Evolutionary conservation across 1,140 invertebrate genomes (phyloP), one percentile per base, ranked within the genome.

Genomic region (Schmidtea mediterranea): DNA sequence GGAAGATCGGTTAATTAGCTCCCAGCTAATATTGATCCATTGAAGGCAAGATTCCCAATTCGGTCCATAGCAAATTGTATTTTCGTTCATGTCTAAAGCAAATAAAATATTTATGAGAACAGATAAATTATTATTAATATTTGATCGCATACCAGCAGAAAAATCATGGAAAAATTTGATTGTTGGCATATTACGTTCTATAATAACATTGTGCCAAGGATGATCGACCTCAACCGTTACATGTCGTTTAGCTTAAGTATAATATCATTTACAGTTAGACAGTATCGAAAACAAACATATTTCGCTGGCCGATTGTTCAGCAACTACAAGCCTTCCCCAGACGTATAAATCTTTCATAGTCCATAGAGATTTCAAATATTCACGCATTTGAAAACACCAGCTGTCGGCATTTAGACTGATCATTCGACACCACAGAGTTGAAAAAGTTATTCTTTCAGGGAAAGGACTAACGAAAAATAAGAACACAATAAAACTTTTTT

Each of bases 241-340:
- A 19, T 13, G 22, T 21, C n/a, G 21, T 45, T 45, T 45, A 2
- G 13, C 15, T 39, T 39, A 15, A 39, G 6, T 39, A 15, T 6
- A 8, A 39, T 3, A 15, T 18, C 15, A 40, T 40, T 40, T 16
- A 40, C 5, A 40, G 36, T 37, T 15, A 40, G 3, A 5, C 15
- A 21, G n/a, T 40, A 21, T 40, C n/a, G 39, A 37, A 41, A 41
- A 41, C 43, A 45, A 19, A 45, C 43, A 19, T 19, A 22, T 45
- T 13, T 24, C 15, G 6, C 2, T 45, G 3, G 15, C 18, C n/a
- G 18, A 13, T 21, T 21, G 15, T 45, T 45, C 43, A 22, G 43
- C 15, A 12, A 24, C 13, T 8, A 15, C 43, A 8, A 45, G 22
- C 8, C 15, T 15, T 8, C 43, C 43, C 12, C 12, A 19, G 8